Evolutionary conservation across 2,113 vertebrate genomes (phyloP), one percentile per base, ranked within the genome.

Genomic region (Gobiocypris rarus): DNA sequence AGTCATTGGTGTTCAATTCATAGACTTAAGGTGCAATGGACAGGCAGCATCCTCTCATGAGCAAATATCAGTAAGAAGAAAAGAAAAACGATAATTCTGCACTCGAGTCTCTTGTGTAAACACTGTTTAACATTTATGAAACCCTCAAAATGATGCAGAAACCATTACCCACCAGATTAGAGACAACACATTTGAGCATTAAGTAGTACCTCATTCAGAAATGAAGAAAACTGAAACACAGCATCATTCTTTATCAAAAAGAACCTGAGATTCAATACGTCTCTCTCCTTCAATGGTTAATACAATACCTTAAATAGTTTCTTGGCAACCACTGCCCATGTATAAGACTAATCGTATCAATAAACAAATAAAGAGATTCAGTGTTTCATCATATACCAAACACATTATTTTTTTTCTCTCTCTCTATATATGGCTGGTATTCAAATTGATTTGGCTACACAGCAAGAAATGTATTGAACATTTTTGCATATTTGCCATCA

Each of bases 241-340:
- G 80, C 80, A 82, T 71, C 9, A 2, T 56, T 50, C 78, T 45
- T 79, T 28, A 63, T 45, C 14, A 84, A 24, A 67, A 45, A 77
- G 48, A n/a, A 70, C 17, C 80, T 38, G 58, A 48, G 56, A 52
- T 45, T 81, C 61, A 70, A 81, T 28, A 41, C 48, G 56, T 56
- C 15, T 70, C 65, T 54, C 31, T 70, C 50, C 50, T 82, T 71
- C 43, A 52, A 70, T 24, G 19, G 13, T 70, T 54, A 54, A 54
- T 56, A 56, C 48, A 70, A 41, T 69, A 78, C 8, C n/a, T 45
- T 61, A 78, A 78, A 38, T 24, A 81, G 28, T 31, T 31, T 50
- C 0, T 4, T 67, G 61, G 41, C 15, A 50, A 80, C 43, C 28
- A 31, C 15, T 34, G 24, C 31, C 24, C 17, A 31, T 67, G 59